Evolutionary conservation across 1,140 invertebrate species (phyloP).

Genomic region (Hetaerina americana): DNA sequence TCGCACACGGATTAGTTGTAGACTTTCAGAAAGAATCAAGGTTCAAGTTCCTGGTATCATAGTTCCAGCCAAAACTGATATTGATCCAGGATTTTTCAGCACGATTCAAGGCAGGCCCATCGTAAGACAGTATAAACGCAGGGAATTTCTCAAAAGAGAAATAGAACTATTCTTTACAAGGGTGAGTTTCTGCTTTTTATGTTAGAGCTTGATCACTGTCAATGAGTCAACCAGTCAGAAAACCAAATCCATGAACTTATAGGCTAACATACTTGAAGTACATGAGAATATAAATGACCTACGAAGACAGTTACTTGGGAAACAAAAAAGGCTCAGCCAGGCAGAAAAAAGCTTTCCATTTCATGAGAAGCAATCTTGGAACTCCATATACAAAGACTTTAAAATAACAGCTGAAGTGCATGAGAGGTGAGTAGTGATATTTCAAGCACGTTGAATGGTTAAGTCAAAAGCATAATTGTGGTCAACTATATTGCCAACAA

Average conservation of each 20-base stretch:
- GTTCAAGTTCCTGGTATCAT: neutral
- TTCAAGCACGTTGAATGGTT: neutral
- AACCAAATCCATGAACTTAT: neutral
- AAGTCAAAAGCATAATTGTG: no score
- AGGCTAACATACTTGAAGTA: neutral
- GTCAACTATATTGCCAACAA: no score
- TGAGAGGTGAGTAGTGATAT: neutral
- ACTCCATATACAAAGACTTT: neutral
- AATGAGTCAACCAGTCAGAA: neutral
- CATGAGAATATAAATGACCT: neutral
- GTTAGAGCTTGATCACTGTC: neutral
- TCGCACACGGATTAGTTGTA: neutral
- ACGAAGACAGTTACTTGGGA: neutral
- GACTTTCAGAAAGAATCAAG: neutral
- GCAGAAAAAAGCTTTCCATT: neutral
- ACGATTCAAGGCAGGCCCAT: slow-evolving; percentile 38
- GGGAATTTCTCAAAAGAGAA: neutral
- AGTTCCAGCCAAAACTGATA: slow-evolving; percentile 22
- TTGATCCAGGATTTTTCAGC: slow-evolving; percentile 46
- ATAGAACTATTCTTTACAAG: neutral
- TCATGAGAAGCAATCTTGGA: neutral
- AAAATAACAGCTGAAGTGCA: neutral
- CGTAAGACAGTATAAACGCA: neutral
- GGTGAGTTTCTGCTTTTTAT: neutral
- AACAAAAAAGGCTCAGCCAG: neutral